Conservation (phyloP, 2,888 invertebrate genomes). For the Rhaphigaster nebulosa region DNA sequence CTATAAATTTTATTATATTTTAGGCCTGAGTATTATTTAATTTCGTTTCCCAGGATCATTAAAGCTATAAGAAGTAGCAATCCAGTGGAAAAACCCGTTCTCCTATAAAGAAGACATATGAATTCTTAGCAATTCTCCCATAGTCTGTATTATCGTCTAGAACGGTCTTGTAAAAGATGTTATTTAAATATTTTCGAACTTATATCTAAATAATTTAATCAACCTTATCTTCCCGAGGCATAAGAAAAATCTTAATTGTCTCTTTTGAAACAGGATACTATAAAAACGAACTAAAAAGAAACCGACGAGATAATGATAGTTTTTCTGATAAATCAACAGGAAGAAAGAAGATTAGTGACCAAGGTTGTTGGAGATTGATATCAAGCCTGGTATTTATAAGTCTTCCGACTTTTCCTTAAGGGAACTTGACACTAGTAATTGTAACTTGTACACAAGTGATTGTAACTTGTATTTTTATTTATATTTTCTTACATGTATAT, state of each 20-base stretch:
- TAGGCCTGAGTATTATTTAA: background rate
- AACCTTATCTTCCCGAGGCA: background rate
- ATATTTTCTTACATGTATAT: background rate
- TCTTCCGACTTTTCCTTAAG: background rate
- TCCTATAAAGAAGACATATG: background rate
- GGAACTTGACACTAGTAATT: background rate
- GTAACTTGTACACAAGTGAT: background rate
- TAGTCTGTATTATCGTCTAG: background rate
- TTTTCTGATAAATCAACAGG: slow-evolving; percentile 38
- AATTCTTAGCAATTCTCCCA: background rate
- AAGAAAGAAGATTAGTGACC: background rate
- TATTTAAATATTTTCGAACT: background rate
- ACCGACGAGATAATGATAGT: background rate
- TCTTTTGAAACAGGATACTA: background rate
- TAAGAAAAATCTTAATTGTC: background rate
- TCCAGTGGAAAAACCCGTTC: background rate
- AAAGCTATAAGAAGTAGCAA: background rate
- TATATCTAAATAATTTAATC: background rate
- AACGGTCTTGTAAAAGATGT: background rate
- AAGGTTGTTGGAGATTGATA: slow-evolving; percentile 20
- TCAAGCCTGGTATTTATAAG: background rate
- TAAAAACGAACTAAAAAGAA: background rate
- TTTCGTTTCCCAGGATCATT: background rate
- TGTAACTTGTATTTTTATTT: background rate
- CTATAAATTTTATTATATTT: background rate